phyloP scores from a whole-genome alignment of 2,113 vertebrate genomes.

The Pseudopipra pipra region DNA sequence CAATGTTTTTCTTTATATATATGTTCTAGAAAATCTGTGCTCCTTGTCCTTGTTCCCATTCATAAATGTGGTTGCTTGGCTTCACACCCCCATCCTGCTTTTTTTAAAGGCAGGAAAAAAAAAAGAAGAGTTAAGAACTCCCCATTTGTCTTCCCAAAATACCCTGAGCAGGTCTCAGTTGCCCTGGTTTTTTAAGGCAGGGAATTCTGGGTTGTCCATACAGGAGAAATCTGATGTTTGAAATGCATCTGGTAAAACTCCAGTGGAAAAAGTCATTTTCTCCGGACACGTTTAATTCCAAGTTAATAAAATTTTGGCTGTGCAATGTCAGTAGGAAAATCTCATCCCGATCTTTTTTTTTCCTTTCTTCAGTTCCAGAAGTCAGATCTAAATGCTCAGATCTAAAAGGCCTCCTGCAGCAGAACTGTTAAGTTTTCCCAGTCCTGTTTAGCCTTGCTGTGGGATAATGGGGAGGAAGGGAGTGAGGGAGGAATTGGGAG shows the following conservation, averaged over 20 bases:
- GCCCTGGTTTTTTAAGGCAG: neutral
- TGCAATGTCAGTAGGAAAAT: neutral
- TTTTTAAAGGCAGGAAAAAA: neutral
- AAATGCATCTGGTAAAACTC: neutral
- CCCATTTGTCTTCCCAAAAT: neutral
- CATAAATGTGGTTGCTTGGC: neutral
- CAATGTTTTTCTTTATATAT: neutral
- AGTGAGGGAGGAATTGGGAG: neutral
- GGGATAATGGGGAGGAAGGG: neutral
- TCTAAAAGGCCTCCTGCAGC: neutral
- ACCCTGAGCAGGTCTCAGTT: neutral
- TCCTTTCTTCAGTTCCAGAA: neutral
- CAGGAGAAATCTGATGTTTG: neutral
- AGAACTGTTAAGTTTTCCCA: neutral
- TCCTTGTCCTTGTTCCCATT: neutral
- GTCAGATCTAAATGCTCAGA: neutral
- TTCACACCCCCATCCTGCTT: neutral
- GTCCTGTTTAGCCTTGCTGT: neutral
- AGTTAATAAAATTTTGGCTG: neutral
- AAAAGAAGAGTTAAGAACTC: neutral
- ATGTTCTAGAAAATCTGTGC: neutral
- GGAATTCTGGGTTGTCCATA: neutral
- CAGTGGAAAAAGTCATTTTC: neutral
- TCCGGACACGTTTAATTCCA: neutral
- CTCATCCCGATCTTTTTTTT: neutral